Percentiles rank a stretch among this genome's conserved stretches.
Conservation (phyloP, 2,113 vertebrate genomes). For the Stegastes partitus region DNA sequence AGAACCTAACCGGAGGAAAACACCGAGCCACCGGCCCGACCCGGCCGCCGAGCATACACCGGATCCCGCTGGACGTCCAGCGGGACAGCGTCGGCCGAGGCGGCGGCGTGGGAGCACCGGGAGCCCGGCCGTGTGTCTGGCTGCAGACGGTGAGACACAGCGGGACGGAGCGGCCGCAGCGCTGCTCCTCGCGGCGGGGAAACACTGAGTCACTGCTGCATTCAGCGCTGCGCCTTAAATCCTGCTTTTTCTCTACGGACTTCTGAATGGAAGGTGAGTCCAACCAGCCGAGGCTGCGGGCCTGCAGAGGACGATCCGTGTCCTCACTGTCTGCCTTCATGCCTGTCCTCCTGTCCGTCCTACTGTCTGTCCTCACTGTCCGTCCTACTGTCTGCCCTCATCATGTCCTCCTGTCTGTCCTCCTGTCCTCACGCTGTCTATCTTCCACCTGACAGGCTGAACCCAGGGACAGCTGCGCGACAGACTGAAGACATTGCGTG, state of each 20-base stretch:
- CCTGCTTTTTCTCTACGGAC: not conserved
- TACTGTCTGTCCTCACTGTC: not conserved
- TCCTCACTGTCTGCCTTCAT: not conserved
- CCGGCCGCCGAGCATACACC: not conserved
- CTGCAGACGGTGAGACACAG: slow-evolving; percentile 47
- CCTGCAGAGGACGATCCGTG: slow-evolving; percentile 37
- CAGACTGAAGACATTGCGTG: not conserved
- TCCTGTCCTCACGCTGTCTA: slow-evolving; percentile 13
- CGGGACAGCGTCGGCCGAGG: not conserved
- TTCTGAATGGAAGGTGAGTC: not conserved
- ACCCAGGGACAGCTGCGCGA: not conserved
- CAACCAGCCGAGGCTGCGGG: slow-evolving; percentile 14
- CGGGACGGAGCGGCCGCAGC: not conserved
- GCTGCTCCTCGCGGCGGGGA: not conserved
- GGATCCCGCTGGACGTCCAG: not conserved
- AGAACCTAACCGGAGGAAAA: slow-evolving; percentile 8
- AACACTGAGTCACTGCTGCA: slow-evolving; percentile 30
- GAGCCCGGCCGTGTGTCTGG: slow-evolving; percentile 46
- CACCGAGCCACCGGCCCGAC: not conserved
- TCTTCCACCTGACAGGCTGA: slow-evolving; percentile 26
- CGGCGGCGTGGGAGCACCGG: not conserved
- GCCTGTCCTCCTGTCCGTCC: not conserved
- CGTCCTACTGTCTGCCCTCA: not conserved
- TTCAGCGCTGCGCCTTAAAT: not conserved
- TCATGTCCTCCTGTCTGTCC: slow-evolving; percentile 10